These are phyloP conservation scores for Acanthochromis polyacanthus DNA, from an alignment of 2,113 vertebrate species.

Conservation along the genomic window DNA sequence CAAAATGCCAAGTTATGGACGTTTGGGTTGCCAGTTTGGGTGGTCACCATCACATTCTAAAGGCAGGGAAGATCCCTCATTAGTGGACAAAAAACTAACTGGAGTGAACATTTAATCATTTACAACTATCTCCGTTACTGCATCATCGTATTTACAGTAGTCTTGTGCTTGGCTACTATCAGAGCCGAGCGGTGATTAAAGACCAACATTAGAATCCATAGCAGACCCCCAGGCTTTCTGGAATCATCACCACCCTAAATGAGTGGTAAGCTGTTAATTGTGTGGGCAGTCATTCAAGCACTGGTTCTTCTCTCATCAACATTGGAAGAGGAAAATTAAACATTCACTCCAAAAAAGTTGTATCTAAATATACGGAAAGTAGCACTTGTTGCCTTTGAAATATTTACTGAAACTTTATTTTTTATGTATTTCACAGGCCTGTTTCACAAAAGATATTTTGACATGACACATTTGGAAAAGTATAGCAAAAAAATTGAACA, in stretches of 20 bases:
- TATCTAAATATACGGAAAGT: slow-evolving; percentile 17
- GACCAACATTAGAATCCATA: slow-evolving; percentile 75
- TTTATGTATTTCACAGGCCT: too few species aligned
- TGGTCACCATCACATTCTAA: slow-evolving; percentile 60
- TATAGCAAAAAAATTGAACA: neutral
- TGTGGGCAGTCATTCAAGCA: slow-evolving; percentile 77
- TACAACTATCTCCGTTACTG: slow-evolving; percentile 39
- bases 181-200: slow-evolving; percentile 77
- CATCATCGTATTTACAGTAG: slow-evolving; percentile 58
- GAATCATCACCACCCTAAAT: slow-evolving; percentile 69
- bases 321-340: slow-evolving; percentile 52
- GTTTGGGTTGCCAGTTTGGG: slow-evolving; percentile 43
- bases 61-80: slow-evolving; percentile 54
- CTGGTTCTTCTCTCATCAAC: slow-evolving; percentile 65
- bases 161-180: slow-evolving; percentile 65
- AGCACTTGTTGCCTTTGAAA: slow-evolving; percentile 6
- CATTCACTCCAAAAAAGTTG: slow-evolving; percentile 61
- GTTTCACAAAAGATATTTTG: too few species aligned
- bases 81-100: slow-evolving; percentile 49
- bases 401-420: slow-evolving; percentile 33
- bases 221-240: slow-evolving; percentile 79
- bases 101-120: slow-evolving; percentile 57
- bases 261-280: slow-evolving; percentile 75
- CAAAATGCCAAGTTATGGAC: slow-evolving; percentile 51
- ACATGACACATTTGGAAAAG: neutral